Evolutionary conservation across 2,113 vertebrate species (phyloP), one percentile per base, ranked within the genome.

Genomic region (Ammodytes marinus): DNA sequence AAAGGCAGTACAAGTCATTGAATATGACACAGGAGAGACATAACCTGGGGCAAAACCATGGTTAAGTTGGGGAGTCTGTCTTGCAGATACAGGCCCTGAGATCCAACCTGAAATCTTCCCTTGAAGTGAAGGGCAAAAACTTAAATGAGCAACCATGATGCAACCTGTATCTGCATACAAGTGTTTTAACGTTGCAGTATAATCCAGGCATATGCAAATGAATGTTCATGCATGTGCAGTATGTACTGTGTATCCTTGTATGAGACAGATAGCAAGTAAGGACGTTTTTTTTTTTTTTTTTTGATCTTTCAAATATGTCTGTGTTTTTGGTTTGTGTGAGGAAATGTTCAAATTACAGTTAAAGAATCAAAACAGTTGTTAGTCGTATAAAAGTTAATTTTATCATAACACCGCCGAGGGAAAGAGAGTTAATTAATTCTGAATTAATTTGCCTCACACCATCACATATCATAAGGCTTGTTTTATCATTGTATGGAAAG

Each of bases 21-120:
- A 59, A 67, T 80, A 58, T 89, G 85, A 88, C 85, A 86, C 43
- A 27, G 42, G 54, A 61, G 68, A 75, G 67, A 74, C 70, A 77
- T 67, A 65, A 82, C 87, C 77, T n/a, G 47, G 57, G 73, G 81
- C 67, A 59, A 57, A 6, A 11, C 67, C 82, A 73, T 58, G 70
- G 49, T 57, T 70, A 46, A 57, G 42, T 57, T 17, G 40, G 72
- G 59, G 14, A 55, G 69, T 50, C 27, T 68, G 61, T 61, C 65
- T 37, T 13, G 35, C 52, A 85, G 53, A 59, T 55, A 68, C 74
- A 77, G 11, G 4, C n/a, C 37, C 54, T 59, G 45, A 74, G 54
- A 83, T 76, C 45, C 39, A 72, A 61, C 17, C 52, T 64, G 10
- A 69, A 61, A 37, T 77, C 7, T 68, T 27, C n/a, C 17, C 47